These are phyloP conservation scores for Drosophila hydei DNA, from an alignment of 1,140 invertebrate genomes.

Conservation along the genomic window DNA sequence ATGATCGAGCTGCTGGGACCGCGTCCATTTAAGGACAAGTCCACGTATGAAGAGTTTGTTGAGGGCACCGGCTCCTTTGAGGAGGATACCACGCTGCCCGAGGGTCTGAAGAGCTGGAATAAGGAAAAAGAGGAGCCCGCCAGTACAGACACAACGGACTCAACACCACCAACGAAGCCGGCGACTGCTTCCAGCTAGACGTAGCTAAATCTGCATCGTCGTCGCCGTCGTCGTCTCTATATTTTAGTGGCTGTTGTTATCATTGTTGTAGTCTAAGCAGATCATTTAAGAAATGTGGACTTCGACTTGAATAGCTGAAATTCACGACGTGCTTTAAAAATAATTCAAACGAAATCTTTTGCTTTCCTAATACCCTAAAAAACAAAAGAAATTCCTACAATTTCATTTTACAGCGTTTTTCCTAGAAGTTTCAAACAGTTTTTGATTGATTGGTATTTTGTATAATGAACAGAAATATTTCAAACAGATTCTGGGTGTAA, in stretches of 20 bases:
- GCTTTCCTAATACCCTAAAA: conserved; percentile 21
- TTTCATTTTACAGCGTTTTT: neutral
- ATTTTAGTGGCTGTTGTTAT: conserved; percentile 26
- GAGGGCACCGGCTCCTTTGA: conserved; percentile 99
- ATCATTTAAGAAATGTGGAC: conserved; percentile 22
- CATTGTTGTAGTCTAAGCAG: conserved; percentile 35
- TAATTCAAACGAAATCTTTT: conserved; percentile 14
- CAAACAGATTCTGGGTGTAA: conserved; percentile 30
- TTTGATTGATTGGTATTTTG: neutral
- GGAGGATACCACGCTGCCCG: conserved; percentile 97
- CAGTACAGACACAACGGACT: conserved; percentile 42
- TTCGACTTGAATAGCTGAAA: conserved; percentile 20
- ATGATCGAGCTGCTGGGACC: conserved; percentile 98
- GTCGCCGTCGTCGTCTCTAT: neutral
- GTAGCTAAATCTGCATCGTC: too few relatives aligned
- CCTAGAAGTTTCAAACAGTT: conserved; percentile 17
- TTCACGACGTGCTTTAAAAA: conserved; percentile 29
- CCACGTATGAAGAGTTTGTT: conserved; percentile 99
- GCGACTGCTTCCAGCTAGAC: conserved; percentile 57
- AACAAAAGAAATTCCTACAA: conserved; percentile 1
- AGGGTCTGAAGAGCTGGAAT: conserved; percentile 98
- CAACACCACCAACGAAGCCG: conserved; percentile 67
- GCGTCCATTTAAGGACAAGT: conserved; percentile 98
- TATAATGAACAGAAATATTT: conserved; percentile 46
- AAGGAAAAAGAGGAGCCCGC: conserved; percentile 85